These are phyloP conservation scores for Erannis defoliaria DNA, from an alignment of 2,888 invertebrate species.

Conservation along the genomic window DNA sequence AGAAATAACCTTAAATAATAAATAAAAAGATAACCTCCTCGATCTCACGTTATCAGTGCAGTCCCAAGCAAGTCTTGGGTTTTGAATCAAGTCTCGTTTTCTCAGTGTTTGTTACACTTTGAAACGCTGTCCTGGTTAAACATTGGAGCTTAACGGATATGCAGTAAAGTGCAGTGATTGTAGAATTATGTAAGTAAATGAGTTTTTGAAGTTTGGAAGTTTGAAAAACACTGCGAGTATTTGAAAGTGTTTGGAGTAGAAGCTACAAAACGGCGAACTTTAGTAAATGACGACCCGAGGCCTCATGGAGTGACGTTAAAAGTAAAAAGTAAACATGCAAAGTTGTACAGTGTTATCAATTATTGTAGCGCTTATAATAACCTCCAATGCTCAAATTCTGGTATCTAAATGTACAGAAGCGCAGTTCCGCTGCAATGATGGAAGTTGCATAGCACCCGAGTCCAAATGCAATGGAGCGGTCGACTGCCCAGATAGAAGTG, in stretches of 20 bases:
- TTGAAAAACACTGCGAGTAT: too few species aligned
- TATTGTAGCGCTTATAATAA: background rate
- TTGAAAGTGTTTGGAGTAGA: background rate
- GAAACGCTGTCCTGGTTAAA: background rate
- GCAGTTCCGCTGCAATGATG: slow-evolving; percentile 32
- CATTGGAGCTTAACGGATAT: background rate
- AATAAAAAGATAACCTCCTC: slow-evolving; percentile 13
- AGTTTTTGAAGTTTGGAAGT: background rate
- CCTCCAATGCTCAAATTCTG: background rate
- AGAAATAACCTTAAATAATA: slow-evolving; percentile 5
- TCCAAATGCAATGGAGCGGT: slow-evolving; percentile 33
- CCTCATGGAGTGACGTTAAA: too few species aligned
- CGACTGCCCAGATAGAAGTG: slow-evolving; percentile 36
- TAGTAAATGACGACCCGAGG: too few species aligned
- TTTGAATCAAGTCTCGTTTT: background rate
- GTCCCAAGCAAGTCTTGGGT: background rate
- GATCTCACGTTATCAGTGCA: slow-evolving; percentile 3
- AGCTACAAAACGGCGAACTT: too few species aligned
- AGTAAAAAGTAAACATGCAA: slow-evolving; percentile 8
- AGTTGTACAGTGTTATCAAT: background rate
- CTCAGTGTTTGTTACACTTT: background rate
- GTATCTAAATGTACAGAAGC: slow-evolving; percentile 19
- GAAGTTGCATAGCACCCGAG: slow-evolving; percentile 22
- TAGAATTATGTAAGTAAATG: background rate
- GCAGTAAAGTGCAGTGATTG: background rate